Evolutionary conservation across 2,888 invertebrate species (phyloP), one percentile per base, ranked within the genome.

Genomic region (Steinernema hermaphroditum): DNA sequence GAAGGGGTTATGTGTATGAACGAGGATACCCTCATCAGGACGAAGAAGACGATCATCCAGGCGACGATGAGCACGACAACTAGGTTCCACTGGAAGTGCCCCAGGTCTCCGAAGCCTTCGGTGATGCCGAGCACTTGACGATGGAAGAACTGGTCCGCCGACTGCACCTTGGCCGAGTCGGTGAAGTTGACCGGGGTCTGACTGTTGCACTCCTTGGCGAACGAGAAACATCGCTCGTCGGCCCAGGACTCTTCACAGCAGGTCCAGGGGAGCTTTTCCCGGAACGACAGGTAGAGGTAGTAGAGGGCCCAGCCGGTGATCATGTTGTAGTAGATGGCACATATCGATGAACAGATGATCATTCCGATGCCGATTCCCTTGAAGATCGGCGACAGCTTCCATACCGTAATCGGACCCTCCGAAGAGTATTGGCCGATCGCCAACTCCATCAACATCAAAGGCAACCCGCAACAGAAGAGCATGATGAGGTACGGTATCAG

Each of bases 271-370:
- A 89, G 80, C 16, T 86, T 80, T 22, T 84, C 80, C 19, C 87
- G 86, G 76, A 89, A 87, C 12, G 89, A 89, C 4, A 88, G 87
- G 75, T 87, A 86, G 68, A 89, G 83, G 76, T 89, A 89, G 83
- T 88, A 88, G 43, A 89, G 80, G 0, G 88, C 87, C 88, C 89
- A 89, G 22, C 89, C 89, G 24, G 89, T 87, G 77, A 89, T 87
- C 87, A 89, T 88, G 81, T 89, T 89, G 86, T 89, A 89, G 84
- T 89, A 89, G 76, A 89, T 86, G 16, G 87, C 87, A 34, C 88
- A 88, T 74, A 89, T 83, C 41, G 86, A 83, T 0, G 89, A 89
- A 76, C 89, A 88, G 34, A 88, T 78, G 77, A 89, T 88, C 89
- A 89, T 89, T 69, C 88, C 88, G 83, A 88, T 88, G 8, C 89